phyloP scores from a whole-genome alignment of 2,797 vertebrate species.

The Sciurus carolinensis region DNA sequence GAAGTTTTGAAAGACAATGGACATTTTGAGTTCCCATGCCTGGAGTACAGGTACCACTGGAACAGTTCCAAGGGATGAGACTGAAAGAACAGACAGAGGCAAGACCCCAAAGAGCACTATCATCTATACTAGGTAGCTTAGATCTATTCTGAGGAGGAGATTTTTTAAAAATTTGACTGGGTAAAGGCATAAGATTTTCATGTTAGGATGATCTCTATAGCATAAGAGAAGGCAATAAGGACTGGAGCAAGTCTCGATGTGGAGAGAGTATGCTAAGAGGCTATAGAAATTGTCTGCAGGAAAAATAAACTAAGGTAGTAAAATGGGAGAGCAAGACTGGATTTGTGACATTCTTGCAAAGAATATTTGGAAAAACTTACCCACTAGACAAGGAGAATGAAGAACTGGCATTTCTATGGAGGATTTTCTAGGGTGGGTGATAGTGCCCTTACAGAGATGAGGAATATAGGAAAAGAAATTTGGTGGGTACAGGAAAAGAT shows the following conservation, averaged over 20 bases:
- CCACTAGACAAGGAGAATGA: not conserved
- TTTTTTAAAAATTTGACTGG: not conserved
- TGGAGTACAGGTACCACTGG: not conserved
- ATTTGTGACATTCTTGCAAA: constrained; percentile 28
- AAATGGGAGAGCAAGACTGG: constrained; percentile 9
- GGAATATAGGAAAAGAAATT: not conserved
- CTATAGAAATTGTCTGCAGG: not conserved
- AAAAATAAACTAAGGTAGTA: constrained; percentile 20
- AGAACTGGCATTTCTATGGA: not conserved
- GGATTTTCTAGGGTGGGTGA: not conserved
- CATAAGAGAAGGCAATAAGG: not conserved
- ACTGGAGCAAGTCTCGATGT: not conserved
- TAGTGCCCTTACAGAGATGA: not conserved
- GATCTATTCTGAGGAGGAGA: not conserved
- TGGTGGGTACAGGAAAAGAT: not conserved
- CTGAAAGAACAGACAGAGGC: not conserved
- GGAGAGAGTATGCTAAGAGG: not conserved
- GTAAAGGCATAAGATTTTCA: not conserved
- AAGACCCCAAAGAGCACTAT: not conserved
- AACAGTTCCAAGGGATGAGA: not conserved
- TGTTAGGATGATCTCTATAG: not conserved
- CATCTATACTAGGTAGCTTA: not conserved
- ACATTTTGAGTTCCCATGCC: not conserved
- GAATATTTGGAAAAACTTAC: not conserved
- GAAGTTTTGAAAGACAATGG: constrained; percentile 28